Base-by-base conservation (phyloP, 2,888 invertebrate species). In the Sycophila texana region DNA sequence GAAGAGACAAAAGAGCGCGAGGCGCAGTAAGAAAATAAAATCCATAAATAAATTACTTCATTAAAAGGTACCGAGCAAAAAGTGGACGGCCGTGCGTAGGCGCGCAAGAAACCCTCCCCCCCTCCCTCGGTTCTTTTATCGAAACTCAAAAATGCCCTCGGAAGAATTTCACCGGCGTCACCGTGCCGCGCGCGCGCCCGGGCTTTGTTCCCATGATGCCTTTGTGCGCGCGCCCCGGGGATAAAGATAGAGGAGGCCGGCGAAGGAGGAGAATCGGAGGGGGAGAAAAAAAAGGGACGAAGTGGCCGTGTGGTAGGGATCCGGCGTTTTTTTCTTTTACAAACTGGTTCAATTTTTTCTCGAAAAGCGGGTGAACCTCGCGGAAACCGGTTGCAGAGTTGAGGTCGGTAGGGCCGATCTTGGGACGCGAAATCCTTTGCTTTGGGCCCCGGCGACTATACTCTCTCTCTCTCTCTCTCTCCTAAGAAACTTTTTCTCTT, bases 291-390 rank as follows among this genome's bases (percentile, higher is more conserved):
- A 7, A 16, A 55, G 60, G n/a, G 39, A 39, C 39, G 30, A 77
- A 63, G 39, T 39, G 51, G 26, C 22, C 22, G 63, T 65, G 66
- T 67, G 60, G 75, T 76, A 76, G 80, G 85, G 87, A 88, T 86
- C 26, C 84, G 87, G 86, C 86, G 87, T 90, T 90, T 90, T 89
- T 90, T 89, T 86, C 88, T 89, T 89, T 88, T 87, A 88, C 88
- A 89, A 90, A 90, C 90, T 90, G 90, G 90, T 90, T 90, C 90
- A 89, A 89, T 89, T 90, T 90, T 90, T 90, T 90, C 87, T 89
- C 86, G 88, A 90, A 89, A 89, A 88, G 88, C 89, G 89, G 87
- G 88, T 87, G 88, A 89, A 88, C 86, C 86, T 85, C 85, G 87
- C 86, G 86, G 86, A 86, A 88, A 88, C 88, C 88, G 88, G 88